Conservation (phyloP, 2,113 vertebrate species). For the Ptilonorhynchus violaceus region DNA sequence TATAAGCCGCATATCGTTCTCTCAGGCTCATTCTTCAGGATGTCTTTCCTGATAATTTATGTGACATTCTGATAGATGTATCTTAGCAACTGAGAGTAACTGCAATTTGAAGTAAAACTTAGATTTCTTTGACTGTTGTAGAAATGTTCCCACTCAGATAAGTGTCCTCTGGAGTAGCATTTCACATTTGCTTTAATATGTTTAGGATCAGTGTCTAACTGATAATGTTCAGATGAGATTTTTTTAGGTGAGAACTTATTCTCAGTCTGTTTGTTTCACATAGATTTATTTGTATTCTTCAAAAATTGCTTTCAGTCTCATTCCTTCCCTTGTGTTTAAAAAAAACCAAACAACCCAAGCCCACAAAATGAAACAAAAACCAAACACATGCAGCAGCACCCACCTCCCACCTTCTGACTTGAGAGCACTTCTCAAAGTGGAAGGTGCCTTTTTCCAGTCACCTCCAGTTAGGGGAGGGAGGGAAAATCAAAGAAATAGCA, state of each 20-base stretch:
- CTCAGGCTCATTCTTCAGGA: constrained; percentile 11
- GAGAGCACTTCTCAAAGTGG: not conserved
- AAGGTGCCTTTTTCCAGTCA: not conserved
- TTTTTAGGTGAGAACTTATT: not conserved
- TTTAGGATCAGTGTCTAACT: not conserved
- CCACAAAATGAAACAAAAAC: not conserved
- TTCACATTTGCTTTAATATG: constrained; percentile 16
- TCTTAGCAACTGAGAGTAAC: constrained; percentile 51
- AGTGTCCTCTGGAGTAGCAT: constrained; percentile 34
- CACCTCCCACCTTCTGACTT: not conserved
- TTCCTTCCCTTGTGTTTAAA: not conserved
- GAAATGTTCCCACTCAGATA: constrained; percentile 61
- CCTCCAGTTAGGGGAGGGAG: not conserved
- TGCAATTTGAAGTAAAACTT: constrained; percentile 53
- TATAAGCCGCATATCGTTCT: not conserved
- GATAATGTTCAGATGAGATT: not conserved
- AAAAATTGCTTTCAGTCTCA: not conserved
- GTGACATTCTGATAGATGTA: constrained; percentile 31
- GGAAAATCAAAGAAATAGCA: not conserved
- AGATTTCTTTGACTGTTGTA: constrained; percentile 34
- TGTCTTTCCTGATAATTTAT: constrained; percentile 37
- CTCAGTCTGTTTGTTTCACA: not conserved
- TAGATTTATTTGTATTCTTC: not conserved
- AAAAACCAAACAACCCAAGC: not conserved
- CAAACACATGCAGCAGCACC: not conserved